These are phyloP conservation scores for Macrobrachium rosenbergii DNA, from an alignment of 1,140 invertebrate species.

Conservation along the genomic window DNA sequence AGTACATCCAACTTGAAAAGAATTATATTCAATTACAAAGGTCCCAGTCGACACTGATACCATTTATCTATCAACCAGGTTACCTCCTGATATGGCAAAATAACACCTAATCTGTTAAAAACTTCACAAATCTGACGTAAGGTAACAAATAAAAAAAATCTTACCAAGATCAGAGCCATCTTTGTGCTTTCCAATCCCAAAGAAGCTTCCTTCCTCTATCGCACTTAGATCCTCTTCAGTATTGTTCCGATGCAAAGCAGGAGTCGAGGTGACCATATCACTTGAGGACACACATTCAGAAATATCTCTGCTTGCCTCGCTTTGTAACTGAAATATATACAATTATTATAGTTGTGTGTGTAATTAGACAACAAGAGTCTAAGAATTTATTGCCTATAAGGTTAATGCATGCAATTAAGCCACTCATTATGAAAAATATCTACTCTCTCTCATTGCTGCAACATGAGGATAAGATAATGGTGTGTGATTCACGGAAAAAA, in stretches of 20 bases:
- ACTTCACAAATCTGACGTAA: not conserved
- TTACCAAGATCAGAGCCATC: slow-evolving; percentile 68
- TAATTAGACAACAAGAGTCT: no score
- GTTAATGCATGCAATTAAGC: no score
- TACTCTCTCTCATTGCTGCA: no score
- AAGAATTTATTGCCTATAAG: no score
- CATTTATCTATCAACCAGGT: not conserved
- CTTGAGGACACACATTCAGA: not conserved
- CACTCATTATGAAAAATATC: no score
- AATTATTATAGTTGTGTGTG: no score
- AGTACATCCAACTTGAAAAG: not conserved
- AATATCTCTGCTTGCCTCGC: not conserved
- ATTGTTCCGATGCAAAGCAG: not conserved
- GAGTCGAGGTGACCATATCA: slow-evolving; percentile 48
- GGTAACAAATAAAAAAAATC: slow-evolving; percentile 23
- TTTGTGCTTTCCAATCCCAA: slow-evolving; percentile 67
- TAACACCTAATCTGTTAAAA: no score
- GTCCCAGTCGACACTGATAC: not conserved
- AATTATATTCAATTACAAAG: no score
- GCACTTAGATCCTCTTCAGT: not conserved
- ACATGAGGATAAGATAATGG: no score
- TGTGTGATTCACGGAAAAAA: no score
- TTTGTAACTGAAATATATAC: slow-evolving; percentile 31
- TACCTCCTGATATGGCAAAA: not conserved
- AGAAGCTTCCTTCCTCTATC: slow-evolving; percentile 67